Evolutionary conservation across 2,113 vertebrate genomes (phyloP), one percentile per base, ranked within the genome.

Genomic region (Callaeas wilsoni): DNA sequence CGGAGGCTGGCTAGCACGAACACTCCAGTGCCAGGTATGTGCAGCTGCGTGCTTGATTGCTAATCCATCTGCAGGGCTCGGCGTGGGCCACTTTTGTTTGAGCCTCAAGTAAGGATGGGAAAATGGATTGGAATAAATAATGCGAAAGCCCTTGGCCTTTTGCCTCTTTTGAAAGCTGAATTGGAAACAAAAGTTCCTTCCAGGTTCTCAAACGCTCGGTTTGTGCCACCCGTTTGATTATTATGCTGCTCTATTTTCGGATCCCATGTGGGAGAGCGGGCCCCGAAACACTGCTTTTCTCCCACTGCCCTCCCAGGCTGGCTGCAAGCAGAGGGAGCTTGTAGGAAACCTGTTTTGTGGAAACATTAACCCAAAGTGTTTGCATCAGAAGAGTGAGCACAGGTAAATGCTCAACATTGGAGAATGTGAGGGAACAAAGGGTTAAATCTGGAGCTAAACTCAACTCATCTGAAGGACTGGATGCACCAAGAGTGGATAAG

Each of bases 41-140:
- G 95, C 96, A 96, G 96, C 96, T 97, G 96, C 85, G 60, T 90
- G 83, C 90, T 93, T 96, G 92, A 97, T 96, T 93, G 95, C 86
- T 93, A 96, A 96, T 93, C 96, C 96, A 94, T 97, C 96, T 96
- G 95, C 86, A 84, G 67, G 80, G 64, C 73, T 96, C 90, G 2
- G 80, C 83, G 65, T 84, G 88, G 95, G 92, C 93, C 80, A 93
- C 93, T 97, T 97, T 94, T 96, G 93, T 97, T 86, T 84, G 69
- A 93, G 93, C 53, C 73, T 94, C 83, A 41, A 91, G 67, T 92
- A 90, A 86, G 74, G 90, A 96, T 94, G 90, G 90, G 93, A 93
- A 96, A 96, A 96, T 84, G 74, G 76, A 11, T 92, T 94, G 83
- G 80, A 94, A 95, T 94, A 94, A 97, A 96, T 96, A 96, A 94